Percentiles rank a stretch among this genome's conserved stretches.
These are phyloP conservation scores for Hyalella azteca DNA, from an alignment of 2,888 invertebrate species.

Conservation along the genomic window DNA sequence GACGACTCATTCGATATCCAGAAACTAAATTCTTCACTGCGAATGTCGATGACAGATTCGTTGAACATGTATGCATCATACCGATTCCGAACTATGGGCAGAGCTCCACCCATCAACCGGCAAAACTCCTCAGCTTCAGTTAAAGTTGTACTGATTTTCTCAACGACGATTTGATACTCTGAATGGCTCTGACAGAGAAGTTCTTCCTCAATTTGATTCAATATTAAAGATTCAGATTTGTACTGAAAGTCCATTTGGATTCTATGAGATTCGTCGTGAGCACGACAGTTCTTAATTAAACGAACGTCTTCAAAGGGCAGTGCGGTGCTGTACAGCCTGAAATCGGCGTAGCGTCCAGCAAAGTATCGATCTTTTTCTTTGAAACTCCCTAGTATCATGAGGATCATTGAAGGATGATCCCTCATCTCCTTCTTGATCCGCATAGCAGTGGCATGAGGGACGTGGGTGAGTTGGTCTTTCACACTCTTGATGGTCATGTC, in stretches of 20 bases:
- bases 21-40: conserved; percentile 11
- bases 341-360: conserved; percentile 40
- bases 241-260: conserved; percentile 13
- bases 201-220: neutral
- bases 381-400: conserved; percentile 39
- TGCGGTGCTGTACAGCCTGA: conserved; percentile 19
- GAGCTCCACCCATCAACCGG: conserved; percentile 31
- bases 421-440: neutral
- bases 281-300: conserved; percentile 8
- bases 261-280: neutral
- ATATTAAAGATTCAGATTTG: conserved; percentile 9
- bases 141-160: conserved; percentile 32
- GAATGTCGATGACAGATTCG: conserved; percentile 3
- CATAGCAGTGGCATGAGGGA: neutral
- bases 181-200: conserved; percentile 10
- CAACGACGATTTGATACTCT: conserved; percentile 15
- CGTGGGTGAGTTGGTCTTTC: neutral
- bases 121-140: conserved; percentile 38
- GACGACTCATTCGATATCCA: conserved; percentile 28
- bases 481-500: neutral
- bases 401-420: neutral
- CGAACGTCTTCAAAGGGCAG: neutral
- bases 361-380: conserved; percentile 31
- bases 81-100: conserved; percentile 37
- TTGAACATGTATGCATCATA: conserved; percentile 18